Percentiles rank a stretch among this genome's conserved stretches.
phyloP scores from a whole-genome alignment of 2,113 vertebrate genomes.

The Forbesichthys papilliferus region DNA sequence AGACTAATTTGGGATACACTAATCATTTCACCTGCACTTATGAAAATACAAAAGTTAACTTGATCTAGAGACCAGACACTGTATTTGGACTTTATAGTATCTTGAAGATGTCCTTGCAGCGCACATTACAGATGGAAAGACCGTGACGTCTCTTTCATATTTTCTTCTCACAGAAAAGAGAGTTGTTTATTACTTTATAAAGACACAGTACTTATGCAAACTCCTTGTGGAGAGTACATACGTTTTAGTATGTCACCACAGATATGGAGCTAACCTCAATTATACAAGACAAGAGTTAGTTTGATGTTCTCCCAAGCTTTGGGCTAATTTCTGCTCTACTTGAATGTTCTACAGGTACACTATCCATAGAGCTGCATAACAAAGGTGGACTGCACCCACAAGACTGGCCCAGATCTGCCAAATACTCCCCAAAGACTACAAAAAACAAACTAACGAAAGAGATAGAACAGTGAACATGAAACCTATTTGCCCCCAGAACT shows the following conservation, averaged over 20 bases:
- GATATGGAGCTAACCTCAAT: slow-evolving; percentile 39
- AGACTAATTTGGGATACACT: slow-evolving; percentile 19
- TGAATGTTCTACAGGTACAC: slow-evolving; percentile 47
- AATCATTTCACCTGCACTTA: slow-evolving; percentile 7
- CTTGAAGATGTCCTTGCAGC: slow-evolving; percentile 28
- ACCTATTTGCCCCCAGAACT: slow-evolving; percentile 54
- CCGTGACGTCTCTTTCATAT: slow-evolving; percentile 12
- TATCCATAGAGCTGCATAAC: slow-evolving; percentile 51
- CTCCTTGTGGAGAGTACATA: neutral
- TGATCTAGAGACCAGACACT: slow-evolving; percentile 5
- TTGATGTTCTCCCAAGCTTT: slow-evolving; percentile 29
- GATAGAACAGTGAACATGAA: slow-evolving; percentile 43
- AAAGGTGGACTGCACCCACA: slow-evolving; percentile 47
- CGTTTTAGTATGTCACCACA: neutral
- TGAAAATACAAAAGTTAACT: neutral
- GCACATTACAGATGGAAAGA: slow-evolving; percentile 2
- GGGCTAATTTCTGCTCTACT: slow-evolving; percentile 57
- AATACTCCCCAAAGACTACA: slow-evolving; percentile 60
- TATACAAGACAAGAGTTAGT: slow-evolving; percentile 21
- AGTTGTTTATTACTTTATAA: slow-evolving; percentile 11
- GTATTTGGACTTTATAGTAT: neutral
- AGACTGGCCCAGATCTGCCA: slow-evolving; percentile 68
- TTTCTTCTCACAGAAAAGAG: neutral
- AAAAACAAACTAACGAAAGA: slow-evolving; percentile 60
- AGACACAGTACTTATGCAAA: neutral